phyloP scores from a whole-genome alignment of 1,140 invertebrate genomes.

The Neodiprion lecontei region DNA sequence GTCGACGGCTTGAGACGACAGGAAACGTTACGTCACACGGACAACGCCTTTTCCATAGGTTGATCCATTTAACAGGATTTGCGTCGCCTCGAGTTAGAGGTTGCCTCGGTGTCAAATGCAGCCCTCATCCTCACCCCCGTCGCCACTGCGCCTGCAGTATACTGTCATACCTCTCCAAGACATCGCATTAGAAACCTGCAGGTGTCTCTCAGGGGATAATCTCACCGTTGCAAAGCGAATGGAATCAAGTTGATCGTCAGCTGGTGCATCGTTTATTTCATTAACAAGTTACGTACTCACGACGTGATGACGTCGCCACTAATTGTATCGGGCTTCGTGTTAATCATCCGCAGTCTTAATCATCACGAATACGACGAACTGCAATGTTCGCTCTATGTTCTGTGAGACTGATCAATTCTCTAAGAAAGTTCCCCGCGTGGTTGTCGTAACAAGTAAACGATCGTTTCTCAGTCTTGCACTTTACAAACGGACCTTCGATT shows the following conservation, averaged over 20 bases:
- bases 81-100: slow-evolving; percentile 11
- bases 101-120: slow-evolving; percentile 15
- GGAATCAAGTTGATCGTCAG: neutral
- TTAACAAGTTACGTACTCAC: neutral
- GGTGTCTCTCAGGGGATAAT: slow-evolving; percentile 7
- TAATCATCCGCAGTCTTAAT: no score
- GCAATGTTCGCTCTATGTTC: no score
- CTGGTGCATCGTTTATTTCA: neutral
- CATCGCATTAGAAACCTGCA: neutral
- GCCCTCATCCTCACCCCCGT: neutral
- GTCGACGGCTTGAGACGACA: neutral
- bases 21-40: neutral
- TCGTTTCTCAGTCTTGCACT: no score
- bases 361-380: no score
- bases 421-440: no score
- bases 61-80: slow-evolving; percentile 16
- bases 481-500: no score
- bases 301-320: no score
- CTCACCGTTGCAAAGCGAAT: neutral
- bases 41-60: neutral
- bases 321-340: no score
- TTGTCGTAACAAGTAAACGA: no score
- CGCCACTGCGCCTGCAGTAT: no score
- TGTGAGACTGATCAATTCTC: no score
- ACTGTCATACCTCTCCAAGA: neutral